These are phyloP conservation scores for Mormyrus iriodes DNA, from an alignment of 2,113 vertebrate species.

Conservation along the genomic window DNA sequence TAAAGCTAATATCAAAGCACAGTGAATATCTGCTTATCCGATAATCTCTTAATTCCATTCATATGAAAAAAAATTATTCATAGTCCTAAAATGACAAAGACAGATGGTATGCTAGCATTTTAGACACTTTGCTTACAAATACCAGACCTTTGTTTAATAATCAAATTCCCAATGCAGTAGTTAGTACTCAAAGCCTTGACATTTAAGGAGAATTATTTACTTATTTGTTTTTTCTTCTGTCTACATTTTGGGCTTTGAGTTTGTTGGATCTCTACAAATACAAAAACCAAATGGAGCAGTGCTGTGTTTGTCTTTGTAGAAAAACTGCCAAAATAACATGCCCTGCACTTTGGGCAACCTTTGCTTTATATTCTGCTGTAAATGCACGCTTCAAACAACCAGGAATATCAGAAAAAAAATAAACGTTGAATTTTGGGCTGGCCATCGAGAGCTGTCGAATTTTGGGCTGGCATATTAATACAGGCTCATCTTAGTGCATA, in stretches of 20 bases:
- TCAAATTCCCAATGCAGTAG: not conserved
- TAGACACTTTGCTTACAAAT: conserved; percentile 3
- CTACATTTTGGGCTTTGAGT: conserved; percentile 4
- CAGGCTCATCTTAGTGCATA: not conserved
- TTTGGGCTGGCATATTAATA: not conserved
- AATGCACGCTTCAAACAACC: not conserved
- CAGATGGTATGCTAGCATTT: not conserved
- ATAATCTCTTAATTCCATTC: conserved; percentile 1
- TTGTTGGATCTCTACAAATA: not conserved
- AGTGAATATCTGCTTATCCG: not conserved
- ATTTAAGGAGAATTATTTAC: conserved; percentile 15
- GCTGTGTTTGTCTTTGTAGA: not conserved
- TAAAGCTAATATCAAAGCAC: not conserved
- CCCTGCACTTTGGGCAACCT: not conserved
- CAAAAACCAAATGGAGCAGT: not conserved
- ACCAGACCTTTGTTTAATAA: not conserved
- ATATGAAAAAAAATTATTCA: not conserved
- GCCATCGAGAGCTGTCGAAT: not conserved
- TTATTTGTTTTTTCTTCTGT: conserved; percentile 21
- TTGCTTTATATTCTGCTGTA: not conserved
- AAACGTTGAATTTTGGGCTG: not conserved
- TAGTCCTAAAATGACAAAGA: not conserved
- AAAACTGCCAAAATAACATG: not conserved
- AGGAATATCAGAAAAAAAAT: not conserved
- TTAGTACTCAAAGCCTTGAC: not conserved